Base-by-base conservation (phyloP, 1,140 invertebrate genomes). In the Pemphigus obesinymphae region DNA sequence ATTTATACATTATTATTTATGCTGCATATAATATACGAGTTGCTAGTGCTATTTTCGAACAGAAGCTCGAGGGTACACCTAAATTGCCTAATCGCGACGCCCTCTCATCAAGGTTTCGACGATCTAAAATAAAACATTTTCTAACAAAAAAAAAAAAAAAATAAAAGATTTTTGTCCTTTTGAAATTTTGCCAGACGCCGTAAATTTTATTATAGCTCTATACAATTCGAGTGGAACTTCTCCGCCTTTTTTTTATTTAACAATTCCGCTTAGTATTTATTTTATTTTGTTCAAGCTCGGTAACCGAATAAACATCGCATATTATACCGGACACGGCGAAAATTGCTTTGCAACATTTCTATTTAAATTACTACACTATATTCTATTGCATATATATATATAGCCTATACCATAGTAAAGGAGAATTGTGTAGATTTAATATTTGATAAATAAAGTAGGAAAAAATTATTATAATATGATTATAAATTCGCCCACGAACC, bases 61-160 rank as follows among this genome's bases (percentile, higher is more conserved):
- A 37, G 50, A 26, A 40, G 50, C 48, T 58, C 73, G 50, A 78
- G 50, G 45, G 73, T 55, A 75, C n/a, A n/a, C 72, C 72, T 75
- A 75, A 53, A 75, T 78, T 58, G 50, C 73, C 73, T 78, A 78
- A 78, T 55, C 73, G 5, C 13, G 34, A 78, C 73, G 48, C 73
- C 50, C 37, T 78, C 73, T 78, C 73, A 45, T 58, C 73, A 58
- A 78, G 73, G 73, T 78, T 78, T 78, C 23, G 31, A 78, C 50
- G 73, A 58, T 37, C 50, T 58, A 80, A 80, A 80, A 61, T 63
- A 80, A 80, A 63, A 80, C 53, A 29, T 40, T 63, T 63, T 63
- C 37, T 61, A 26, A 61, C 55, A 29, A 45, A 63, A 45, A 17
- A 43, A 61, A 43, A 55, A 58, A 23, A 29, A 20, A 78, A 26